These are phyloP conservation scores for Hippocampus barbouri DNA, from an alignment of 2,113 vertebrate genomes.

Conservation along the genomic window DNA sequence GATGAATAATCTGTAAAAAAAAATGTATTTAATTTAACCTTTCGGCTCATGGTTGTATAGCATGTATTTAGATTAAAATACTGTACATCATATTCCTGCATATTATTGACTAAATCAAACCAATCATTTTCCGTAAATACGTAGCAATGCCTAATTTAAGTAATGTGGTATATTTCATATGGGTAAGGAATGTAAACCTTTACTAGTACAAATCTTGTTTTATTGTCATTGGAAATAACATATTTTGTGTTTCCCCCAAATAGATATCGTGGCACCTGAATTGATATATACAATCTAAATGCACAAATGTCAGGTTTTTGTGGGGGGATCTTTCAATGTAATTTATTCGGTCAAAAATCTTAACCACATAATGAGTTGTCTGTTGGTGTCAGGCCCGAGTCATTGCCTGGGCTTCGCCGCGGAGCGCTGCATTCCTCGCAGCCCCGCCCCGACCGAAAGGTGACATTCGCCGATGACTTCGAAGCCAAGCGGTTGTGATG, in stretches of 20 bases:
- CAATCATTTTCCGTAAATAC: no score
- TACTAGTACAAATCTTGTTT: background rate
- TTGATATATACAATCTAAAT: no score
- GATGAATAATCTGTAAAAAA: no score
- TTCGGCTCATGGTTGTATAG: background rate
- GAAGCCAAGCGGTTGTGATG: conserved; percentile 33
- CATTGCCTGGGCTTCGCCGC: background rate
- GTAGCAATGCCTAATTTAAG: background rate
- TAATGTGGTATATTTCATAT: background rate
- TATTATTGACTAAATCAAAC: no score
- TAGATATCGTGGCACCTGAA: background rate
- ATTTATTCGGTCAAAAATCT: no score
- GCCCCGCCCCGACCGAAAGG: conserved; percentile 12
- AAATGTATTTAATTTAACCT: background rate
- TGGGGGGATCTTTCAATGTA: no score
- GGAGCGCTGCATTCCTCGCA: background rate
- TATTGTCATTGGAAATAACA: background rate
- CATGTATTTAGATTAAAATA: background rate
- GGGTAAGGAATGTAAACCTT: background rate
- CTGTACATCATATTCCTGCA: no score
- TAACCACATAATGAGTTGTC: no score
- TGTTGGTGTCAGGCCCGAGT: background rate
- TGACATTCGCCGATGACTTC: conserved; percentile 35
- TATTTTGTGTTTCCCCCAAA: background rate
- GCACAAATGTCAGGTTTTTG: no score